Base-by-base conservation (phyloP, 2,797 vertebrate species). In the Dendrocincla fuliginosa region DNA sequence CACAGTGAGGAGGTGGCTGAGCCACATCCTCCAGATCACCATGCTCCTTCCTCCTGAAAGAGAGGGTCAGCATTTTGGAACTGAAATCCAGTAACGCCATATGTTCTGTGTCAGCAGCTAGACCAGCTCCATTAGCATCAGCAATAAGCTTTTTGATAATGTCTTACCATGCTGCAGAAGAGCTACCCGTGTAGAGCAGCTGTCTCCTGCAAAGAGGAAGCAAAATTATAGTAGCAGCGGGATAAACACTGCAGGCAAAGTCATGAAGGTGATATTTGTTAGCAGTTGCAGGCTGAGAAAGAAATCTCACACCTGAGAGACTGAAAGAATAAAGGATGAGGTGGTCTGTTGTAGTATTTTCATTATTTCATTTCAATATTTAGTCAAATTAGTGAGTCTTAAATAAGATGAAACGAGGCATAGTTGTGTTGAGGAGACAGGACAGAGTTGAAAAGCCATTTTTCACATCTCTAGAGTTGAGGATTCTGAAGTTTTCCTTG, bases 401-500 rank as follows among this genome's bases (percentile, higher is more conserved):
- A 75, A 93, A 76, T 60, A 78, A 93, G 22, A 87, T 56, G 69
- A 71, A 82, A 61, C 8, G 57, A 59, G 28, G 24, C 67, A 30
- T 41, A 70, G 32, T 76, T 88, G 27, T 57, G 10, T 57, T 76
- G 77, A 82, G 84, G 37, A 86, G 78, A 30, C 30, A 69, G 50
- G 75, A 91, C 1, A 0, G 47, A 75, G 55, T 27, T 87, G 83
- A 77, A 93, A 91, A 93, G 14, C 70, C 56, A 28, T 84, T 87
- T 89, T 94, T 91, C 5, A 5, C 28, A 50, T 79, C 59, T 93
- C 52, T 55, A 68, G 32, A 39, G 39, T 75, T 90, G 52, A 90
- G 57, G 53, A 65, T 69, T 93, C 65, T 94, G 92, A 90, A 96
- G 76, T 94, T 97, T 96, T 96, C 82, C 95, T 95, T 96, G 91